These are phyloP conservation scores for Dromococcyx pavoninus DNA, from an alignment of 2,797 vertebrate genomes.

Conservation along the genomic window DNA sequence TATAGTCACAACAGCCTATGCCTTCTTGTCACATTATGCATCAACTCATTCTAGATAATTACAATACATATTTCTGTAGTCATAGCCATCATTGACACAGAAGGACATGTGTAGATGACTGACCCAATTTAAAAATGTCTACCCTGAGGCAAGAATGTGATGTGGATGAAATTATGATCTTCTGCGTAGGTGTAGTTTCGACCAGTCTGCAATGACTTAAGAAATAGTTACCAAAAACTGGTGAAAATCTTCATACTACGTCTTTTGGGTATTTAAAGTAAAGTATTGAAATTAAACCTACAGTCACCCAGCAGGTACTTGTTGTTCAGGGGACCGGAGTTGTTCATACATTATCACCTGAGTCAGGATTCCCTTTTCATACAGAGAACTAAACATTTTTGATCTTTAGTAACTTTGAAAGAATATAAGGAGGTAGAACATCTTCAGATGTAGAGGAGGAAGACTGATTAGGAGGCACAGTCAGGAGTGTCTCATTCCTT, in stretches of 20 bases:
- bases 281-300: background rate
- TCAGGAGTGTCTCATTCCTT: background rate
- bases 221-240: background rate
- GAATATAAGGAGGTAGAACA: background rate
- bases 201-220: background rate
- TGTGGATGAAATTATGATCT: background rate
- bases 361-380: background rate
- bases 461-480: background rate
- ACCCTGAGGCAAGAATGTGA: background rate
- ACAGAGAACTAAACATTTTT: background rate
- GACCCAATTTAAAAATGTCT: background rate
- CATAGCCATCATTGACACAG: fast-evolving
- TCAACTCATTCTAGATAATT: background rate
- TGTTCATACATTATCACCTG: background rate
- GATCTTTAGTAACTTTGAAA: background rate
- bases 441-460: background rate
- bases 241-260: background rate
- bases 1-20: background rate
- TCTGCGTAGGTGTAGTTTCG: background rate
- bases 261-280: background rate
- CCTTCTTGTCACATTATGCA: background rate
- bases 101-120: background rate
- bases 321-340: background rate
- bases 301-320: background rate
- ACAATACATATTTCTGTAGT: background rate